phyloP scores from a whole-genome alignment of 2,113 vertebrate species.

The Trematomus loennbergii region DNA sequence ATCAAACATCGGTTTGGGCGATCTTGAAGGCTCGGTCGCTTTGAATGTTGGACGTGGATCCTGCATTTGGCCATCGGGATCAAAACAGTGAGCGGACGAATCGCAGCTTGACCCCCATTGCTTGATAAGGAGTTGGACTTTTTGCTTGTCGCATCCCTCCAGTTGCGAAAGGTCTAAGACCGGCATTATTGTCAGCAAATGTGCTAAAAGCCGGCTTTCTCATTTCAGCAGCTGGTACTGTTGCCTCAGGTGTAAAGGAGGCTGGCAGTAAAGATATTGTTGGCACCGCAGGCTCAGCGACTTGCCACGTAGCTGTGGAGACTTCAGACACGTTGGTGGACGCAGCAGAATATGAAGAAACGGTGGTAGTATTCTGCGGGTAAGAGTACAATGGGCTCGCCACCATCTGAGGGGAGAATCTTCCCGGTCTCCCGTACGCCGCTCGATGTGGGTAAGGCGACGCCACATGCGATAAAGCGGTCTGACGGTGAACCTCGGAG shows the following conservation, averaged over 20 bases:
- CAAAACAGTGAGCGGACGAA: constrained; percentile 70
- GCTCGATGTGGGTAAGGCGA: constrained; percentile 86
- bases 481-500: constrained; percentile 71
- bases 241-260: constrained; percentile 30
- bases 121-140: constrained; percentile 30
- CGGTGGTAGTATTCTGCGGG: constrained; percentile 60
- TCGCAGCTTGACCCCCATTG: constrained; percentile 18
- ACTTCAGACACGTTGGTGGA: constrained; percentile 13
- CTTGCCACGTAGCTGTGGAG: constrained; percentile 27
- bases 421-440: constrained; percentile 71
- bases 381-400: constrained; percentile 36
- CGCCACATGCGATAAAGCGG: constrained; percentile 77
- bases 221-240: constrained; percentile 27
- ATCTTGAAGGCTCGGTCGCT: constrained; percentile 69
- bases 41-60: constrained; percentile 74
- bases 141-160: constrained; percentile 36
- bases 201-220: constrained; percentile 32
- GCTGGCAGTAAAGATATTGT: constrained; percentile 27
- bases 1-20: constrained; percentile 84
- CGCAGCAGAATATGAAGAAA: constrained; percentile 44
- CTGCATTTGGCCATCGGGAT: constrained; percentile 56
- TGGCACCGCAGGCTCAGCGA: constrained; percentile 4
- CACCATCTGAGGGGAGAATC: constrained; percentile 76
- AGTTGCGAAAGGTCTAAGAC: constrained; percentile 33
- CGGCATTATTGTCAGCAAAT: constrained; percentile 33